Percentiles rank a stretch among this genome's conserved stretches.
Evolutionary conservation across 64 coral and sea anemone genomes (phyloP).

Genomic region (Montipora cactus): DNA sequence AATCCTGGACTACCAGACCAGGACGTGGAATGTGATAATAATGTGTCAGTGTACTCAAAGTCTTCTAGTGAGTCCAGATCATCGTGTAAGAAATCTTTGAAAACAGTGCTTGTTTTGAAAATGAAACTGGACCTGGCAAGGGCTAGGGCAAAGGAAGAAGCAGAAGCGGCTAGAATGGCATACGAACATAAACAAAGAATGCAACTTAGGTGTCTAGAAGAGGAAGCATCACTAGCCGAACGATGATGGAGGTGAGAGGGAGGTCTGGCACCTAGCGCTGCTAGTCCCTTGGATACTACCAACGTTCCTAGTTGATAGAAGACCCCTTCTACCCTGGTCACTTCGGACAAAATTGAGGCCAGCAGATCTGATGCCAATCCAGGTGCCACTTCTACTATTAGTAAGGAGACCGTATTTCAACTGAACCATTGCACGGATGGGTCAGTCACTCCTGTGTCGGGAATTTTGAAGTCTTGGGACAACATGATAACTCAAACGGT

Average conservation of each 20-base stretch:
- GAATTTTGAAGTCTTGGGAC: too few species aligned
- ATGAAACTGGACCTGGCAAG: slow-evolving; percentile 41
- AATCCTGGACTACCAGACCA: neutral
- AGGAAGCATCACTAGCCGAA: slow-evolving; percentile 15
- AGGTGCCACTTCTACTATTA: neutral
- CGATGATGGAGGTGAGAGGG: neutral
- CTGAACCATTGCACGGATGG: neutral
- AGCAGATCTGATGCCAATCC: neutral
- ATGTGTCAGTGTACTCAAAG: neutral
- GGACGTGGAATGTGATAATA: neutral
- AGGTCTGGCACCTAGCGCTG: neutral
- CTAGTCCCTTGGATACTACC: neutral
- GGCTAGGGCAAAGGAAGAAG: slow-evolving; percentile 17
- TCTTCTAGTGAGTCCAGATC: too few species aligned
- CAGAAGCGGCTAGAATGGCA: slow-evolving; percentile 9
- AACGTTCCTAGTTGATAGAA: neutral
- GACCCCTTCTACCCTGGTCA: neutral
- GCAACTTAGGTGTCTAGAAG: slow-evolving; percentile 22
- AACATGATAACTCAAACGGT: too few species aligned
- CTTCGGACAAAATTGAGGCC: too few species aligned
- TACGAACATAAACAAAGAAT: slow-evolving; percentile 1
- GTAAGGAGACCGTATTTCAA: too few species aligned
- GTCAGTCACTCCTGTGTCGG: too few species aligned
- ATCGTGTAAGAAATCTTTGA: too few species aligned
- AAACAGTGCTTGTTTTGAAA: neutral